phyloP scores from a whole-genome alignment of 2,113 vertebrate species.

The Peucedramus taeniatus region DNA sequence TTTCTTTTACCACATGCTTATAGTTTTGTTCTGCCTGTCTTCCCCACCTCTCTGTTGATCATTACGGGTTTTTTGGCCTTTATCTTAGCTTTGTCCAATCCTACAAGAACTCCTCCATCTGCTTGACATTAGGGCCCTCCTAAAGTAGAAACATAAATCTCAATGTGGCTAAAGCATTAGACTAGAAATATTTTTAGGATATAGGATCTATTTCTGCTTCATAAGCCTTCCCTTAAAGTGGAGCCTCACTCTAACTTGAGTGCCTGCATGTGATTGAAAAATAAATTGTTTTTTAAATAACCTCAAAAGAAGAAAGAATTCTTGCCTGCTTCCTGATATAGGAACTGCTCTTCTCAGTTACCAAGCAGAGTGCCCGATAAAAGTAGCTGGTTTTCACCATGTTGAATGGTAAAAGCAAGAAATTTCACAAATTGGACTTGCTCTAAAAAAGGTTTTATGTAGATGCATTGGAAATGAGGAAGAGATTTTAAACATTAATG shows the following conservation, averaged over 20 bases:
- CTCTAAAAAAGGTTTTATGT: background rate
- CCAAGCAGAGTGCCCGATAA: background rate
- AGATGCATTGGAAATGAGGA: background rate
- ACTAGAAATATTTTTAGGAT: background rate
- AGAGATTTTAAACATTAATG: background rate
- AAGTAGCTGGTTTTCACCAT: background rate
- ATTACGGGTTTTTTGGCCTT: background rate
- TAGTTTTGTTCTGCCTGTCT: background rate
- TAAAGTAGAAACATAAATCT: background rate
- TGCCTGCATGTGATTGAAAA: background rate
- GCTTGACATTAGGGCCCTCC: background rate
- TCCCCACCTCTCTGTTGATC: background rate
- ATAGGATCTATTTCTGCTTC: background rate
- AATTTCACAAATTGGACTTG: background rate
- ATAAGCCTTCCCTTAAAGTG: background rate
- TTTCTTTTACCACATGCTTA: background rate
- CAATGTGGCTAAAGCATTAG: background rate
- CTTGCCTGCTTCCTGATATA: background rate
- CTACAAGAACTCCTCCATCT: background rate
- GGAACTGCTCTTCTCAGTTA: background rate
- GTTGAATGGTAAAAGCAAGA: background rate
- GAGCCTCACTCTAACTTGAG: background rate
- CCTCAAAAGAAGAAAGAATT: background rate
- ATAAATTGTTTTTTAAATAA: background rate
- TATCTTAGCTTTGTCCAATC: background rate